These are phyloP conservation scores for Drosophila ercepeae DNA, from an alignment of 1,140 invertebrate species.

Conservation along the genomic window DNA sequence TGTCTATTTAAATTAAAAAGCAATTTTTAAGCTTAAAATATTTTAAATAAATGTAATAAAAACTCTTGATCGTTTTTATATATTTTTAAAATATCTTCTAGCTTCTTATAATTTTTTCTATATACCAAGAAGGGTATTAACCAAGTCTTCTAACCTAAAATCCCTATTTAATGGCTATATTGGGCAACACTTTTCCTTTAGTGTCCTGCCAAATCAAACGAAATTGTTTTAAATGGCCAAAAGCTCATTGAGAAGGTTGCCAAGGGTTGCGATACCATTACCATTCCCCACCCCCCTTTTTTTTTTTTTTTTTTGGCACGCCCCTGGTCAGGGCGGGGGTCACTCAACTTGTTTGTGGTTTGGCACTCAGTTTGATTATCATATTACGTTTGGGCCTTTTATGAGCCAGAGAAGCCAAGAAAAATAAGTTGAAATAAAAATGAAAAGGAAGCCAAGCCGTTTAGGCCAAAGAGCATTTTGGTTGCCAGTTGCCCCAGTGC, in stretches of 20 bases:
- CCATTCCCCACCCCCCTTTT: too few species aligned
- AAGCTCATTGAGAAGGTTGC: constrained; percentile 22
- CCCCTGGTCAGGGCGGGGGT: constrained; percentile 29
- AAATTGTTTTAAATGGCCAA: constrained; percentile 72
- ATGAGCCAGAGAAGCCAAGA: constrained; percentile 16
- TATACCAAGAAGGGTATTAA: neutral
- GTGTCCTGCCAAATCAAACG: constrained; percentile 54
- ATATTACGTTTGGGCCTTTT: constrained; percentile 69
- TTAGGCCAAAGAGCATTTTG: constrained; percentile 35
- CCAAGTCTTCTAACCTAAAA: neutral
- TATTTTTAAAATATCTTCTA: too few species aligned
- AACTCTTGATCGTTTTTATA: too few species aligned
- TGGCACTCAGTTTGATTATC: constrained; percentile 75
- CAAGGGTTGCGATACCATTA: constrained; percentile 6
- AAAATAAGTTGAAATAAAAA: neutral
- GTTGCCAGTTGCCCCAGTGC: constrained; percentile 1
- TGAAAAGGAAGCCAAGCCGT: constrained; percentile 38
- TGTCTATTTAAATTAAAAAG: too few species aligned
- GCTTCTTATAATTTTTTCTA: too few species aligned
- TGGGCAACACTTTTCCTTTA: constrained; percentile 12
- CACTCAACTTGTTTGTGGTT: constrained; percentile 45
- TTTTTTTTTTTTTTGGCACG: neutral
- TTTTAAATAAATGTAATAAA: too few species aligned
- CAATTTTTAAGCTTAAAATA: too few species aligned
- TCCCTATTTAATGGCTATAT: constrained; percentile 32